A percentile compares a stretch with the other conserved stretches of the same genome.
Conservation (phyloP, 2,113 vertebrate genomes). For the Lampris incognitus region DNA sequence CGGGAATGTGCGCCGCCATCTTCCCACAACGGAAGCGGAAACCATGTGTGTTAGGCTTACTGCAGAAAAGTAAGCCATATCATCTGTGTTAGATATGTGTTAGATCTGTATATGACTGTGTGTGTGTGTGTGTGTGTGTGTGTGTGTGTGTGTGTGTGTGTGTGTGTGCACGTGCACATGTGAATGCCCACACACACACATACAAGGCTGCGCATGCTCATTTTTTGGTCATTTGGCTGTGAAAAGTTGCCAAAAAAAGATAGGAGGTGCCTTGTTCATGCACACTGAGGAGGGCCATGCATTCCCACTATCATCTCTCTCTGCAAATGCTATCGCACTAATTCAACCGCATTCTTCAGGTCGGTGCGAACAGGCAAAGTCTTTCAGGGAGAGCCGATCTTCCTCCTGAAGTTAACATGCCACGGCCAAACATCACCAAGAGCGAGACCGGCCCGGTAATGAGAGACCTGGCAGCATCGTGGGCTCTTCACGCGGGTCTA, state of each 20-base stretch:
- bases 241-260: constrained; percentile 35
- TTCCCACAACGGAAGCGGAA: too few species aligned
- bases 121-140: constrained; percentile 2
- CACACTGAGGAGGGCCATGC: constrained; percentile 10
- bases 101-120: not conserved
- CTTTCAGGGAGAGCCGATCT: not conserved
- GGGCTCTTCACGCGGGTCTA: not conserved
- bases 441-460: not conserved
- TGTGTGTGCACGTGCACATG: constrained; percentile 8
- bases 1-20: too few species aligned
- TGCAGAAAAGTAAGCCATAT: not conserved
- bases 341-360: not conserved
- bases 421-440: not conserved
- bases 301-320: constrained; percentile 3
- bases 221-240: constrained; percentile 25
- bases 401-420: not conserved
- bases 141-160: not conserved
- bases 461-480: not conserved
- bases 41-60: not conserved
- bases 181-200: not conserved
- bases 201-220: not conserved
- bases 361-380: not conserved
- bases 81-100: not conserved
- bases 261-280: constrained; percentile 41
- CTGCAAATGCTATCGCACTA: constrained; percentile 8